Percentiles rank a stretch among this genome's conserved stretches.
phyloP scores from a whole-genome alignment of 1,140 invertebrate species.

The Dreissena polymorpha region DNA sequence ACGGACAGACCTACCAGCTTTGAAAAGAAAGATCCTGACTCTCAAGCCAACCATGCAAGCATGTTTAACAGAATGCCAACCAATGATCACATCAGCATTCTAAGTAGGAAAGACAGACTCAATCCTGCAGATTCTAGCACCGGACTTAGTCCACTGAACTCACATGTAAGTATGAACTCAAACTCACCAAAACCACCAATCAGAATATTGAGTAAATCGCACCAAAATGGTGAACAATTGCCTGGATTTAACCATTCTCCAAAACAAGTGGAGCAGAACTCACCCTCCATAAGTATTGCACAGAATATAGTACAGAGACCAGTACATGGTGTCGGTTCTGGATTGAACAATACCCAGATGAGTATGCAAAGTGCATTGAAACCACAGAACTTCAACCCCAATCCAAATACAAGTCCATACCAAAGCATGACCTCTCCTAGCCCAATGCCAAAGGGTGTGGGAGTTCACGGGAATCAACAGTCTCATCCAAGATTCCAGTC shows the following conservation, averaged over 20 bases:
- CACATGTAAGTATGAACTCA: constrained; percentile 18
- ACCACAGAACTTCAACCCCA: constrained; percentile 54
- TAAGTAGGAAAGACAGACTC: constrained; percentile 17
- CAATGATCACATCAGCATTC: not conserved
- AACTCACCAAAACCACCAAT: constrained; percentile 20
- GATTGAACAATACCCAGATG: not conserved
- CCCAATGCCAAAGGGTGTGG: constrained; percentile 29
- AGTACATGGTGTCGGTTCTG: constrained; percentile 9
- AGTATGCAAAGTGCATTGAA: not conserved
- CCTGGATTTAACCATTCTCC: not conserved
- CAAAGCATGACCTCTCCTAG: constrained; percentile 36
- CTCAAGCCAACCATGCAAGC: constrained; percentile 25
- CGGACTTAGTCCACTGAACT: constrained; percentile 10
- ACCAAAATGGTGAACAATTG: constrained; percentile 23
- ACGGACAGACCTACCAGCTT: constrained; percentile 13
- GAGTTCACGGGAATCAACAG: constrained; percentile 38
- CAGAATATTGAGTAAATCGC: constrained; percentile 45
- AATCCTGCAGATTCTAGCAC: constrained; percentile 22
- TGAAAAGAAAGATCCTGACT: constrained; percentile 32
- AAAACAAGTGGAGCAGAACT: constrained; percentile 5
- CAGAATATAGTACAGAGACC: constrained; percentile 36
- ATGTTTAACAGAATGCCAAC: constrained; percentile 29
- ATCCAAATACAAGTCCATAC: constrained; percentile 38
- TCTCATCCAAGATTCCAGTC: constrained; percentile 1
- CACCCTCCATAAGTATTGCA: not conserved